Evolutionary conservation across 2,888 invertebrate genomes (phyloP), one percentile per base, ranked within the genome.

Genomic region (Onchidella celtica): DNA sequence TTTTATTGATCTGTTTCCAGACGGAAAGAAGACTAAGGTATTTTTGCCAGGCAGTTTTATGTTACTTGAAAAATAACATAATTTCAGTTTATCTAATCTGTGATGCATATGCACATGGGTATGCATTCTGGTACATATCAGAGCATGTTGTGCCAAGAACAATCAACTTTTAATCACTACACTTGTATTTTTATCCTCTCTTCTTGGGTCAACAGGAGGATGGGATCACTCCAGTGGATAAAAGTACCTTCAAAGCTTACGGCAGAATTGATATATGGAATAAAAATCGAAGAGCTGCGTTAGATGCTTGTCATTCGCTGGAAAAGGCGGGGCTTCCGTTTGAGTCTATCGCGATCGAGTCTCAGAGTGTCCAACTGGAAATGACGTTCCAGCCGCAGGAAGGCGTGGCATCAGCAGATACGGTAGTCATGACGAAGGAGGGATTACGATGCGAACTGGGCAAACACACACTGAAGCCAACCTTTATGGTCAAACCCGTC

Each of bases 381-480:
- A 66, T 77, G 9, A 73, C 80, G 11, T 75, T 83, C 47, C 66
- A 66, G 3, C 83, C 83, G 0, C 57, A 77, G 40, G 76, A 73
- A 27, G 83, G 83, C 47, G 69, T 83, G 68, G 73, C 72, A n/a
- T 59, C 72, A 17, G 83, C 80, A 0, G 83, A 83, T 34, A 55
- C 80, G n/a, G 73, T 80, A 29, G 63, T 80, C 57, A 0, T 80
- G 27, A 66, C 74, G 40, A 80, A 80, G 11, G 80, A 77, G 24
- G 83, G 72, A 6, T 57, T 80, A n/a, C 32, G 75, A 32, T n/a
- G 34, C 14, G 29, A 38, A 47, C 68, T 77, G 14, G 27, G 74
- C 3, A 69, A 74, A 29, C 47, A 70, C 34, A 57, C n/a, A 17
- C 27, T 75, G 38, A 27, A 40, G 40, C 70, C 79, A 61, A 81